These are phyloP conservation scores for Drosophila lacertosa DNA, from an alignment of 1,140 invertebrate species.

Conservation along the genomic window DNA sequence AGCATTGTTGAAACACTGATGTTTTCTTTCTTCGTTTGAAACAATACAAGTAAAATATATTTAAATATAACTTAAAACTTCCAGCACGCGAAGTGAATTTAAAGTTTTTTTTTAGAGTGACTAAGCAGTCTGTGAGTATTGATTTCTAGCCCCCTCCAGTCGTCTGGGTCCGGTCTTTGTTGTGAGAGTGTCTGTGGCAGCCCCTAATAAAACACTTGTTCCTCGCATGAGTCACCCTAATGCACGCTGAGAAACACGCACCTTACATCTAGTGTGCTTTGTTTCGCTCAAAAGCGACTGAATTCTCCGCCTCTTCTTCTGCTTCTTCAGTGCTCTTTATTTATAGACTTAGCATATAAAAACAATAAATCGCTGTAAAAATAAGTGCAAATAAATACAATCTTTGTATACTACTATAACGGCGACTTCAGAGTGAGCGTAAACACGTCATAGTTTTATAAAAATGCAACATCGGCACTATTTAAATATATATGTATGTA, in stretches of 20 bases:
- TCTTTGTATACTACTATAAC: too few species aligned
- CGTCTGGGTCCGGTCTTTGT: constrained; percentile 1
- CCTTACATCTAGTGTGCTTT: constrained; percentile 39
- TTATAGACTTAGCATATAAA: constrained; percentile 59
- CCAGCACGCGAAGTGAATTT: constrained; percentile 32
- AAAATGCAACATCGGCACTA: constrained; percentile 31
- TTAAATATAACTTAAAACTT: neutral
- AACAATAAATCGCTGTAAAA: constrained; percentile 61
- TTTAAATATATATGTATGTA: too few species aligned
- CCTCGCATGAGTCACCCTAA: constrained; percentile 64
- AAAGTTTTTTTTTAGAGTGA: constrained; percentile 37
- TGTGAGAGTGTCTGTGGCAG: constrained; percentile 11
- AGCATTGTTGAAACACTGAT: constrained; percentile 1
- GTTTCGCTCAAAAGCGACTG: constrained; percentile 17
- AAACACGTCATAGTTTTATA: constrained; percentile 38
- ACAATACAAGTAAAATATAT: neutral
- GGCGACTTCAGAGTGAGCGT: neutral
- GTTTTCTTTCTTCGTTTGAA: neutral
- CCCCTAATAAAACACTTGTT: constrained; percentile 32
- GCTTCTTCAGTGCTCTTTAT: constrained; percentile 53
- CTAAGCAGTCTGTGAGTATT: constrained; percentile 61
- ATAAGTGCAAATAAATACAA: constrained; percentile 44
- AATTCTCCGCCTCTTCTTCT: constrained; percentile 34
- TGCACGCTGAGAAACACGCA: constrained; percentile 44
- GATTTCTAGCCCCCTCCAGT: constrained; percentile 44